Conservation (phyloP, 2,888 invertebrate species). For the Augochlorella aurata region DNA sequence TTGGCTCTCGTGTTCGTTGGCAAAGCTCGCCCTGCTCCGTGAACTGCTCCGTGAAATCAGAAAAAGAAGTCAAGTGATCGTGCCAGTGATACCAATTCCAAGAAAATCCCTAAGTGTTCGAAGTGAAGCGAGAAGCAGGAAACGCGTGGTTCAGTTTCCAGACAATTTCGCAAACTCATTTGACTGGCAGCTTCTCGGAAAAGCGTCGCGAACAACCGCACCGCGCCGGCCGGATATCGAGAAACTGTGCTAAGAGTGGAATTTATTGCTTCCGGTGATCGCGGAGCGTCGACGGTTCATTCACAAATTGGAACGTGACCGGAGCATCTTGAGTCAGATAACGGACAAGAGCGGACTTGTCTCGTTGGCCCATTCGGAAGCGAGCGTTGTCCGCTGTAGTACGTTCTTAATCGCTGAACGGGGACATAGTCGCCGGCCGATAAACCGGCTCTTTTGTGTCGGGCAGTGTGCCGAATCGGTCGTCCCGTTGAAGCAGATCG, state of each 20-base stretch:
- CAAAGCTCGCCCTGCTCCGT: not conserved
- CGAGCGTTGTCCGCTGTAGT: conserved; percentile 1
- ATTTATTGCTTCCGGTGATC: not conserved
- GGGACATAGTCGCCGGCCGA: conserved; percentile 32
- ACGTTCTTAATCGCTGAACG: conserved; percentile 33
- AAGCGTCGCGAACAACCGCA: not conserved
- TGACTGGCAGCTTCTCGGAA: not conserved
- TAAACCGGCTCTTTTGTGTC: conserved; percentile 34
- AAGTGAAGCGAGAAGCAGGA: not conserved
- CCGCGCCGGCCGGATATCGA: not conserved
- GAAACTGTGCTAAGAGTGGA: not conserved
- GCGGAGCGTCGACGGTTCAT: conserved; percentile 19
- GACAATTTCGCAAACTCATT: not conserved
- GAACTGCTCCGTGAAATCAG: not conserved
- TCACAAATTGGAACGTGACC: conserved; percentile 40
- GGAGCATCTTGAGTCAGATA: conserved; percentile 16
- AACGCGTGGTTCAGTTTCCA: not conserved
- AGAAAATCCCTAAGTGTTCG: not conserved
- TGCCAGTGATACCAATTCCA: not conserved
- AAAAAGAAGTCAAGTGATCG: not conserved
- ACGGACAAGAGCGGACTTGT: conserved; percentile 15
- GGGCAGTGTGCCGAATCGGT: conserved; percentile 36
- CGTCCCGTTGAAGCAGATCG: not conserved
- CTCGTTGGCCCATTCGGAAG: conserved; percentile 10
- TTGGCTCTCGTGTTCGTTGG: no score